A percentile compares a stretch with the other conserved stretches of the same genome.
These are phyloP conservation scores for Drosophila anomalata DNA, from an alignment of 2,888 invertebrate genomes.

Conservation along the genomic window DNA sequence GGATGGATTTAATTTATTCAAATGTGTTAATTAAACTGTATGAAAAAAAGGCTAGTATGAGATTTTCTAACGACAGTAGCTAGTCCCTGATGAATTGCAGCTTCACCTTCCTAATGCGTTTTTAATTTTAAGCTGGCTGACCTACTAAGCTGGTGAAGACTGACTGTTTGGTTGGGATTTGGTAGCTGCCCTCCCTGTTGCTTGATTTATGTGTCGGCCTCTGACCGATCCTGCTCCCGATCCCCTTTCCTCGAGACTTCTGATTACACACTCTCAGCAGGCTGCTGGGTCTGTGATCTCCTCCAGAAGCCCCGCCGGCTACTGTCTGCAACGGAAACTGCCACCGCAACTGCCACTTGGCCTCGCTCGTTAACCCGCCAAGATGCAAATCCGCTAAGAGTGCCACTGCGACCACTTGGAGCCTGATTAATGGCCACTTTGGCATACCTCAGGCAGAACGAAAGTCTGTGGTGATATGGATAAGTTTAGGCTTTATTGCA, in stretches of 20 bases:
- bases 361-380: slow-evolving; percentile 56
- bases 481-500: slow-evolving; percentile 67
- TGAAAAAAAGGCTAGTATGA: not conserved
- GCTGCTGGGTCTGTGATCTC: slow-evolving; percentile 6
- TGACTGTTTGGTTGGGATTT: slow-evolving; percentile 7
- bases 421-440: slow-evolving; percentile 54
- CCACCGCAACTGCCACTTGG: slow-evolving; percentile 31
- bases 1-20: slow-evolving; percentile 56
- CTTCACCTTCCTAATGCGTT: slow-evolving; percentile 6
- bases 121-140: slow-evolving; percentile 17
- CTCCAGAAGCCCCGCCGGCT: slow-evolving; percentile 12
- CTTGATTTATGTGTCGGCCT: slow-evolving; percentile 38
- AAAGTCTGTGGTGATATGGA: slow-evolving; percentile 40
- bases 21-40: slow-evolving; percentile 57
- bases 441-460: slow-evolving; percentile 28
- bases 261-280: slow-evolving; percentile 3
- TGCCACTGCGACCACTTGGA: slow-evolving; percentile 25
- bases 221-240: slow-evolving; percentile 29
- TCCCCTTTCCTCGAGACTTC: not conserved
- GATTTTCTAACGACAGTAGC: not conserved
- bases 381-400: slow-evolving; percentile 43
- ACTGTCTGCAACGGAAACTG: slow-evolving; percentile 33
- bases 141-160: slow-evolving; percentile 8
- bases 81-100: not conserved
- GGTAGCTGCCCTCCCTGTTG: slow-evolving; percentile 24